Evolutionary conservation across 2,888 invertebrate species (phyloP).

Genomic region (Nemapogon koenigi): DNA sequence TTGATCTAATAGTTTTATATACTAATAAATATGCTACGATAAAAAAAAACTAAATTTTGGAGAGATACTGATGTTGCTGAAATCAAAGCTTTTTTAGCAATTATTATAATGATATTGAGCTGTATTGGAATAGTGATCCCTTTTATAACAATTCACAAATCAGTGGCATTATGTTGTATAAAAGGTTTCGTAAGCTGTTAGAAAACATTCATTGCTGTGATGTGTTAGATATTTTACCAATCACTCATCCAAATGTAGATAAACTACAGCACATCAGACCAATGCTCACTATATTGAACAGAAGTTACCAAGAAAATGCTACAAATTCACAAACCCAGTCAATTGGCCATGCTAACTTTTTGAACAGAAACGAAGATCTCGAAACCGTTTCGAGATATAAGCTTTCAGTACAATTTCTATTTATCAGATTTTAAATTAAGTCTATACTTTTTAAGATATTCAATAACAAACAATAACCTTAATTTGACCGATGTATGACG

Average conservation of each 20-base stretch:
- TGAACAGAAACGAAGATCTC: too few relatives aligned
- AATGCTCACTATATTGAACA: conserved; percentile 11
- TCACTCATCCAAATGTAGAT: conserved; percentile 15
- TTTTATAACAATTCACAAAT: conserved; percentile 24
- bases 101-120: conserved; percentile 5
- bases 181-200: conserved; percentile 22
- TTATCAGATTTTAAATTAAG: too few relatives aligned
- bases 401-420: too few relatives aligned
- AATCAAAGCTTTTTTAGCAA: conserved; percentile 6
- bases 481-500: too few relatives aligned
- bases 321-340: conserved; percentile 17
- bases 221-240: conserved; percentile 13
- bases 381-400: too few relatives aligned
- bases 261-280: conserved; percentile 19
- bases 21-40: conserved; percentile 7
- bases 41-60: conserved; percentile 3
- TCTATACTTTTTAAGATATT: too few relatives aligned
- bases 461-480: too few relatives aligned
- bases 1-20: conserved; percentile 6
- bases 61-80: conserved; percentile 1
- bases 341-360: too few relatives aligned
- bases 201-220: conserved; percentile 17
- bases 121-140: conserved; percentile 5
- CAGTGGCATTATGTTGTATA: conserved; percentile 19
- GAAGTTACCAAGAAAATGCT: conserved; percentile 16